phyloP scores from a whole-genome alignment of 2,888 invertebrate genomes.

The Geophilus truncorum region DNA sequence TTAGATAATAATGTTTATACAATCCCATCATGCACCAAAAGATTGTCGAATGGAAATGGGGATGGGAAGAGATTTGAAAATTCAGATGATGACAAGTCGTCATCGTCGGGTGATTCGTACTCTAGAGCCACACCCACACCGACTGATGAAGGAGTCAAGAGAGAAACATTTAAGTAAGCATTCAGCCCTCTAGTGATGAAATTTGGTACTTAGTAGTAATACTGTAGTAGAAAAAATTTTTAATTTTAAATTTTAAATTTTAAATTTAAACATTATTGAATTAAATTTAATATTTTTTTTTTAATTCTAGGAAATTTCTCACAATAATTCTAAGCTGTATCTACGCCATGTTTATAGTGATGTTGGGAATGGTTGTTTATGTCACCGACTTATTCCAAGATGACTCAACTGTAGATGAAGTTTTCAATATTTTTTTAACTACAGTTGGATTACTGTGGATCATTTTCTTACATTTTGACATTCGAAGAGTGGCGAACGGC shows the following conservation, averaged over 20 bases:
- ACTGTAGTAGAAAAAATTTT: too few relatives aligned
- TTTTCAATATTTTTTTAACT: constrained; percentile 60
- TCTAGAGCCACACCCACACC: not conserved
- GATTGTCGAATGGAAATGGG: not conserved
- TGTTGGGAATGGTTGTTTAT: constrained; percentile 62
- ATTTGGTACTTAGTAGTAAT: too few relatives aligned
- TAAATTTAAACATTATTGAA: too few relatives aligned
- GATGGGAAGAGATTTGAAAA: not conserved
- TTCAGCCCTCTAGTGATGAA: too few relatives aligned
- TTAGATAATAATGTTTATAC: not conserved
- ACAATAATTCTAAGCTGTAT: constrained; percentile 61
- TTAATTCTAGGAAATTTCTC: constrained; percentile 56
- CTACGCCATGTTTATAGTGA: constrained; percentile 64
- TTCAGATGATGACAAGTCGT: not conserved
- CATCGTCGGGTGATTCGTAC: not conserved
- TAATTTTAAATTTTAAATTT: too few relatives aligned
- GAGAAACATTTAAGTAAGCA: not conserved
- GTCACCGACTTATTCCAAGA: constrained; percentile 56
- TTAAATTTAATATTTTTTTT: too few relatives aligned
- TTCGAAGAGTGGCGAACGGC: not conserved
- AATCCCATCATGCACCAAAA: not conserved
- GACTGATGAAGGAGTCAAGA: not conserved
- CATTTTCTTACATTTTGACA: constrained; percentile 50
- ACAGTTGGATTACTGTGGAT: constrained; percentile 59
- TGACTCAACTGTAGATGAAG: constrained; percentile 52